Percentiles rank a stretch among this genome's conserved stretches.
Conservation (phyloP, 1,140 invertebrate genomes). For the Nomia melanderi region DNA sequence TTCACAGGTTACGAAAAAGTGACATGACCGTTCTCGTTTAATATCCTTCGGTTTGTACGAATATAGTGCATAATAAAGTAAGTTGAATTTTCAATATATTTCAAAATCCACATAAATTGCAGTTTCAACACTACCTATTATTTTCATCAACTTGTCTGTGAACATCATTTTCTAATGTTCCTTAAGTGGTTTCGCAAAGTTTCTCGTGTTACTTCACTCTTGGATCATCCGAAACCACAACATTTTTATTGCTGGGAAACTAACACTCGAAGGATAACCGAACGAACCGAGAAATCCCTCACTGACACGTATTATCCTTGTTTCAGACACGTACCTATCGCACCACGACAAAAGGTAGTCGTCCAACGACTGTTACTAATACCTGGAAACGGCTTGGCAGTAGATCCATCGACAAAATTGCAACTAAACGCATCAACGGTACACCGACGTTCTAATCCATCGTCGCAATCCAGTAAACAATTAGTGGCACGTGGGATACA, state of each 20-base stretch:
- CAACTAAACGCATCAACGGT: neutral
- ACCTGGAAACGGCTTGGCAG: conserved; percentile 6
- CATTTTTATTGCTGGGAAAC: neutral
- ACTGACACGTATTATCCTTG: conserved; percentile 53
- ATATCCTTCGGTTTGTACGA: neutral
- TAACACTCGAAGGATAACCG: neutral
- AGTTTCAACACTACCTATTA: neutral
- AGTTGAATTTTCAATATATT: conserved; percentile 28
- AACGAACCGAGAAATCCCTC: neutral
- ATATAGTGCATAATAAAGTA: conserved; percentile 13
- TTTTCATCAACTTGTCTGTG: too few species aligned
- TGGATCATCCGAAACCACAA: neutral
- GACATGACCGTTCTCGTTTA: neutral
- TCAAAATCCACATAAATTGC: neutral
- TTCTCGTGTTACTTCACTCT: neutral
- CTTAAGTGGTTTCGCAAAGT: neutral
- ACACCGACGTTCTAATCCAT: neutral
- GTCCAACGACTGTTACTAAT: conserved; percentile 10
- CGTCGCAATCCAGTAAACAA: too few species aligned
- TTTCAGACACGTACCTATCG: conserved; percentile 54
- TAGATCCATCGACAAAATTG: neutral
- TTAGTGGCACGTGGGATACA: too few species aligned
- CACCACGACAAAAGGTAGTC: conserved; percentile 21
- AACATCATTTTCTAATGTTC: too few species aligned
- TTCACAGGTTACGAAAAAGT: neutral